phyloP scores from a whole-genome alignment of 1,140 invertebrate species.

The Cydia fagiglandana region DNA sequence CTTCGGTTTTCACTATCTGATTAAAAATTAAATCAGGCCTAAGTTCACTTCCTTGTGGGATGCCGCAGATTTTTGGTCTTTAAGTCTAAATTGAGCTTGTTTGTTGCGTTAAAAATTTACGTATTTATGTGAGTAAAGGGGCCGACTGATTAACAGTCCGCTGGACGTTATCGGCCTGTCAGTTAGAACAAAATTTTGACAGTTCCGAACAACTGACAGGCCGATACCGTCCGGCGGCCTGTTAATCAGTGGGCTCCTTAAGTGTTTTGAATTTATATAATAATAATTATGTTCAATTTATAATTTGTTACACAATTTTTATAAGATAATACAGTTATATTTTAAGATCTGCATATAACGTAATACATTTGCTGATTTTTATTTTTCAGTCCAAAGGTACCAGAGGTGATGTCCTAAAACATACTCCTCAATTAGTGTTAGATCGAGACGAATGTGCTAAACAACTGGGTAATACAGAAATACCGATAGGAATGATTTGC shows the following conservation, averaged over 20 bases:
- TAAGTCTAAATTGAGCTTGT: background rate
- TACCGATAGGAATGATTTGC: background rate
- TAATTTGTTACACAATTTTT: too few species aligned
- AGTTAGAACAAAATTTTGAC: too few species aligned
- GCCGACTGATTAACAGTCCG: too few species aligned
- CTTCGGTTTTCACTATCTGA: background rate
- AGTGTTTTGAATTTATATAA: too few species aligned
- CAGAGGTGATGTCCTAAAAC: background rate
- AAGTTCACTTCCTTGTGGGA: background rate
- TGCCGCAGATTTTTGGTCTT: background rate
- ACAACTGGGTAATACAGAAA: background rate
- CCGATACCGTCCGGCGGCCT: too few species aligned
- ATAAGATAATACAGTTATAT: too few species aligned
- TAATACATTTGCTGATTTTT: background rate
- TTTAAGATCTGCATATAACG: too few species aligned
- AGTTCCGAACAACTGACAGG: too few species aligned
- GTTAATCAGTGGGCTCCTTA: too few species aligned
- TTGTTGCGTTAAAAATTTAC: background rate
- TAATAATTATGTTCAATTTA: too few species aligned
- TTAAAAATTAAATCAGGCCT: background rate
- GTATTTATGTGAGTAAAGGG: too few species aligned
- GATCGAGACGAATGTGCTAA: background rate
- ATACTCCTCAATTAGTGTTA: background rate
- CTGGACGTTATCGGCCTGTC: too few species aligned
- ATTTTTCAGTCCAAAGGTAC: slow-evolving; percentile 6